Evolutionary conservation across 2,888 invertebrate species (phyloP).

Genomic region (Zygaena filipendulae): DNA sequence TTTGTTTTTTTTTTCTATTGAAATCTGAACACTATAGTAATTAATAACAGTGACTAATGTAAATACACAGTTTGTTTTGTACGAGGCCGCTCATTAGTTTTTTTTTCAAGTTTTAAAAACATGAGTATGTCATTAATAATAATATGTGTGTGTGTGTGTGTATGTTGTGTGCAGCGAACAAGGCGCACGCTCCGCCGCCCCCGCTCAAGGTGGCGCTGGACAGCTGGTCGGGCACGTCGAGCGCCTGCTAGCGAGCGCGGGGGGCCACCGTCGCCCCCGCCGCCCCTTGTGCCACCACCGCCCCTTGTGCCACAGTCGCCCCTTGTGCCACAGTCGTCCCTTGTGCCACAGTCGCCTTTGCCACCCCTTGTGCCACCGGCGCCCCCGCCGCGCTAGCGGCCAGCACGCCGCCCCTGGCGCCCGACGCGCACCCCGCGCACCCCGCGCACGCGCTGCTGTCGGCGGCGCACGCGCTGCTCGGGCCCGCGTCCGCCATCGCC

Average conservation of each 20-base stretch:
- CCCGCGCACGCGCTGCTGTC: slow-evolving; percentile 42
- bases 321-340: slow-evolving; percentile 18
- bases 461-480: slow-evolving; percentile 45
- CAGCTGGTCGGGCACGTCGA: slow-evolving; percentile 66
- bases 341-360: slow-evolving; percentile 34
- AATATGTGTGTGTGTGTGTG: too few species aligned
- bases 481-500: slow-evolving; percentile 36
- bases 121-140: too few species aligned
- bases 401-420: slow-evolving; percentile 26
- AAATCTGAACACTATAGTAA: too few species aligned
- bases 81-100: too few species aligned
- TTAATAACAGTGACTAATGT: too few species aligned
- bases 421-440: slow-evolving; percentile 27
- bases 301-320: slow-evolving; percentile 20
- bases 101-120: too few species aligned
- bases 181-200: slow-evolving; percentile 72
- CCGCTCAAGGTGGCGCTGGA: slow-evolving; percentile 67
- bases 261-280: slow-evolving; percentile 37
- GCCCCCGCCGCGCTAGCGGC: slow-evolving; percentile 11
- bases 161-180: slow-evolving; percentile 52
- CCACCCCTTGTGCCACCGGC: slow-evolving; percentile 18
- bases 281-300: slow-evolving; percentile 17
- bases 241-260: slow-evolving; percentile 62
- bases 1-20: too few species aligned
- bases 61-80: too few species aligned